phyloP scores from a whole-genome alignment of 2,113 vertebrate species.

The Notiomystis cincta region DNA sequence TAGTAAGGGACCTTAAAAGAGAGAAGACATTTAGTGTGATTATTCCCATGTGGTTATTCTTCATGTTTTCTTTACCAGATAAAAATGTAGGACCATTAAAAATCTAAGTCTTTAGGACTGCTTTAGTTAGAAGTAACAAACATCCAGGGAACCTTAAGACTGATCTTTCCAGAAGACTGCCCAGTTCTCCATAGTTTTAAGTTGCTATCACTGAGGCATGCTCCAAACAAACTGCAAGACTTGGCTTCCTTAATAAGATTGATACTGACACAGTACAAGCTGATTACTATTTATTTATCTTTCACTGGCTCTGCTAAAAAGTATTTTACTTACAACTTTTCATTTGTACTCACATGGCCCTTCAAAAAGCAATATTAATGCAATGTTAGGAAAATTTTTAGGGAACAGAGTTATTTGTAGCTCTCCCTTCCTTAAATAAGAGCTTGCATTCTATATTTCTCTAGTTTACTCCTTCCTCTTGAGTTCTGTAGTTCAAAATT shows the following conservation, averaged over 20 bases:
- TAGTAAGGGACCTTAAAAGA: conserved; percentile 18
- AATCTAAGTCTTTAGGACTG: neutral
- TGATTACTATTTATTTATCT: neutral
- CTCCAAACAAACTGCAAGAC: neutral
- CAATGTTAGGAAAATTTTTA: neutral
- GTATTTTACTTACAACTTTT: neutral
- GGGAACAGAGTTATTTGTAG: neutral
- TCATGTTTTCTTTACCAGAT: neutral
- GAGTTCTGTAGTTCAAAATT: neutral
- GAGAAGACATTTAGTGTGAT: neutral
- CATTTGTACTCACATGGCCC: neutral
- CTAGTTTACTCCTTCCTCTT: neutral
- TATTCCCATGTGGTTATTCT: neutral
- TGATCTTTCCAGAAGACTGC: neutral
- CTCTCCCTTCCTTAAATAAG: neutral
- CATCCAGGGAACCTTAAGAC: neutral
- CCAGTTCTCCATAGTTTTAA: neutral
- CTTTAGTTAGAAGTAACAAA: neutral
- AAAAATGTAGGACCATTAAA: neutral
- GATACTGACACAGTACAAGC: neutral
- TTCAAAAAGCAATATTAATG: neutral
- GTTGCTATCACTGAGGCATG: neutral
- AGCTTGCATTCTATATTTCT: neutral
- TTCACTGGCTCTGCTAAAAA: neutral
- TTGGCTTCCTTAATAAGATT: neutral